A percentile compares a stretch with the other conserved stretches of the same genome.
phyloP scores from a whole-genome alignment of 2,797 vertebrate species.

The Propithecus perrieri region DNA sequence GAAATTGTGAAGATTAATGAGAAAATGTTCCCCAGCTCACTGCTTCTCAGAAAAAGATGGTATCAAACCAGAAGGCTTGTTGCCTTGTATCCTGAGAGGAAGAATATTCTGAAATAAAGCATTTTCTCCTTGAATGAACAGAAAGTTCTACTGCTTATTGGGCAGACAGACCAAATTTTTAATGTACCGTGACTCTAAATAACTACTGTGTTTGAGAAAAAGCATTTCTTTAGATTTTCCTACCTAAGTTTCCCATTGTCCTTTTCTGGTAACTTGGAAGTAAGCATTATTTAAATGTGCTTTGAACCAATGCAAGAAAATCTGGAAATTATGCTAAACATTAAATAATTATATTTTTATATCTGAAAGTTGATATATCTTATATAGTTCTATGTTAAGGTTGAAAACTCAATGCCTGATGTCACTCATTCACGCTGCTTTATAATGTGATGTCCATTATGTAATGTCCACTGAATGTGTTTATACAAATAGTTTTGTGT shows the following conservation, averaged over 20 bases:
- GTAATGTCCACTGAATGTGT: not conserved
- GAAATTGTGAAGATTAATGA: not conserved
- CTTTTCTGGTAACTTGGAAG: not conserved
- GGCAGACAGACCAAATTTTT: not conserved
- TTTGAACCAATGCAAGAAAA: not conserved
- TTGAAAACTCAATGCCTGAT: not conserved
- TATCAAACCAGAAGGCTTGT: not conserved
- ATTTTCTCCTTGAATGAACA: not conserved
- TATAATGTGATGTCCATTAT: not conserved
- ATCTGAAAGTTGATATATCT: not conserved
- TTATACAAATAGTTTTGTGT: not conserved
- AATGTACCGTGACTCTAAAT: not conserved
- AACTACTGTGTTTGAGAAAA: not conserved
- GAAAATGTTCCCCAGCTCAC: not conserved
- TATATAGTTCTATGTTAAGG: not conserved
- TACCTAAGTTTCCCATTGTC: not conserved
- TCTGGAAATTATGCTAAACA: not conserved
- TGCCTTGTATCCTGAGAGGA: not conserved
- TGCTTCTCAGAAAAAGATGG: not conserved
- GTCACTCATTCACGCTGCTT: not conserved
- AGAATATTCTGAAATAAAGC: not conserved
- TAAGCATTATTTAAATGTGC: not conserved
- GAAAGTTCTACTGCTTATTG: not conserved
- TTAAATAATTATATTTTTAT: not conserved
- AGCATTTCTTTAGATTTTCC: not conserved